These are phyloP conservation scores for Tolypeutes matacus DNA, from an alignment of 2,797 vertebrate species.

Conservation along the genomic window DNA sequence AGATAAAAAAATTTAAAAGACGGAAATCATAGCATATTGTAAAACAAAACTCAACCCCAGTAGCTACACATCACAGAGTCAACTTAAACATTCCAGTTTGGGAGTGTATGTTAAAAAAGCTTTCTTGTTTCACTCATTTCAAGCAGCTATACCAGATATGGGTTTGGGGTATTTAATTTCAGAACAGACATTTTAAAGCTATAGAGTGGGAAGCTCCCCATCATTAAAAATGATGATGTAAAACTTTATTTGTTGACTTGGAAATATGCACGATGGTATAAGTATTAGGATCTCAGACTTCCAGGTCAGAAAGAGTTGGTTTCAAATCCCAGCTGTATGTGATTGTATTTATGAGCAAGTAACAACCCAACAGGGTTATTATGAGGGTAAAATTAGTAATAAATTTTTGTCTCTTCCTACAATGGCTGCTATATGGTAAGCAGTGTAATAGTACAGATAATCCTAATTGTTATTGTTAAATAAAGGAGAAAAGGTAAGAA, in stretches of 20 bases:
- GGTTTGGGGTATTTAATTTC: conserved; percentile 14
- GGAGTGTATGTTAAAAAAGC: conserved; percentile 21
- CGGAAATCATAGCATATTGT: neutral
- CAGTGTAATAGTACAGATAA: neutral
- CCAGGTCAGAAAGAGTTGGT: neutral
- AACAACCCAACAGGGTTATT: neutral
- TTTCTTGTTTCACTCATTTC: conserved; percentile 26
- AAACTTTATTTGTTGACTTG: conserved; percentile 2
- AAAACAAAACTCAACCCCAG: neutral
- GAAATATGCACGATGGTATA: conserved; percentile 7
- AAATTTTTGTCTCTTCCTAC: conserved; percentile 14
- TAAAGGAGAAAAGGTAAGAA: neutral
- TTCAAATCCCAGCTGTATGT: conserved; percentile 21
- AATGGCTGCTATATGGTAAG: neutral
- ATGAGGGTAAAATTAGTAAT: neutral
- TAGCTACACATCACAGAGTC: neutral
- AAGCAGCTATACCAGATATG: neutral
- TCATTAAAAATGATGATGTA: conserved; percentile 12
- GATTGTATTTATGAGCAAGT: conserved; percentile 36
- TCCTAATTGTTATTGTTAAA: conserved; percentile 19
- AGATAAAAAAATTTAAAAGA: no score
- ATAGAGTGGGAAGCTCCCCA: neutral
- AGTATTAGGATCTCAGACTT: conserved; percentile 40
- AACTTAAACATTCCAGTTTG: conserved; percentile 1
- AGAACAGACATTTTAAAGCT: conserved; percentile 8